phyloP scores from a whole-genome alignment of 2,113 vertebrate species.

The Sceloporus tristichus region DNA sequence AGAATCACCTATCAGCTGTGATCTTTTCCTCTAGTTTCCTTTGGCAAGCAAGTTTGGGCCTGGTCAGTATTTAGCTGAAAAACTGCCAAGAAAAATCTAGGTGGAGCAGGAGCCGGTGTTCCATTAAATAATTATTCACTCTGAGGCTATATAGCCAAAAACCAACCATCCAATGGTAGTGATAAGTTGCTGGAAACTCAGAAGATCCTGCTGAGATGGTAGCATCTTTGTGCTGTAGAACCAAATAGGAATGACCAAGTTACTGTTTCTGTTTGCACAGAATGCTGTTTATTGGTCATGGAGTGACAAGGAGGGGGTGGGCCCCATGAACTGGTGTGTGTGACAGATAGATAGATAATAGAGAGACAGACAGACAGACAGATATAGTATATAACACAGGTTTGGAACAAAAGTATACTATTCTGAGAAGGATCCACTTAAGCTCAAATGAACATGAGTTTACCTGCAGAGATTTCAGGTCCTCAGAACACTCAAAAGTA shows the following conservation, averaged over 20 bases:
- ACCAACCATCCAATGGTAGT: not conserved
- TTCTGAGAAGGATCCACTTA: not conserved
- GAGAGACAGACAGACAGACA: no score
- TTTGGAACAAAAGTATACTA: no score
- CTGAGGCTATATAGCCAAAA: not conserved
- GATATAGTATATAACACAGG: not conserved
- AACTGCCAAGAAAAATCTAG: slow-evolving; percentile 43
- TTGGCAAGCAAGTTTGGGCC: slow-evolving; percentile 45
- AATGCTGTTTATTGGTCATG: not conserved
- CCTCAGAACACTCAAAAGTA: no score
- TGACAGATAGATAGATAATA: no score
- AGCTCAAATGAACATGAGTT: not conserved
- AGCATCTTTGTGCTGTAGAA: not conserved
- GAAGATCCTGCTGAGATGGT: not conserved
- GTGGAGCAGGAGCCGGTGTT: not conserved
- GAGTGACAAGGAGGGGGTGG: no score
- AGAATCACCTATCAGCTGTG: slow-evolving; percentile 44
- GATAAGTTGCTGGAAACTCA: not conserved
- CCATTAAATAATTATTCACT: not conserved
- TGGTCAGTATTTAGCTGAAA: slow-evolving; percentile 17
- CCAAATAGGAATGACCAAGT: not conserved
- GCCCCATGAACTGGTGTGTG: no score
- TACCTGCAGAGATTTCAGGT: no score
- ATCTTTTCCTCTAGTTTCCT: slow-evolving; percentile 37
- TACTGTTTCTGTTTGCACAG: not conserved